These are phyloP conservation scores for Trissoscelio sp. DNA, from an alignment of 2,888 invertebrate species.

Conservation along the genomic window DNA sequence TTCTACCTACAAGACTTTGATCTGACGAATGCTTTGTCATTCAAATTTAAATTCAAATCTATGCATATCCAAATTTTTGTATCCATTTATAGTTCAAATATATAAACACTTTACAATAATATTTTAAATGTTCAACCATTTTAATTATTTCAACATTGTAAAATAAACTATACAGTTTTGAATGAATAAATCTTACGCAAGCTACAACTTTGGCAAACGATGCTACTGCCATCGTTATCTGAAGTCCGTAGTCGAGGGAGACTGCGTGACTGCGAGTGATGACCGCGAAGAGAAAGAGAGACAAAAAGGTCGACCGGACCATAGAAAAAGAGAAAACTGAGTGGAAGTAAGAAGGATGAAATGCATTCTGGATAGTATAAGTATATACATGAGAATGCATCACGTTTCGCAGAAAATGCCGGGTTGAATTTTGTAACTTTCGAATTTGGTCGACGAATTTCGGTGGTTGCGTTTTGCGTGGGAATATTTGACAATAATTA, in stretches of 20 bases:
- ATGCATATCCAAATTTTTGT: no score
- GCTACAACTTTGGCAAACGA: no score
- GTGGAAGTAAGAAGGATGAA: conserved; percentile 31
- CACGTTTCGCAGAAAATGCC: conserved; percentile 22
- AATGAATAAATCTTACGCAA: no score
- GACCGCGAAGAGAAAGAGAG: conserved; percentile 58
- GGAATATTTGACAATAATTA: conserved; percentile 2
- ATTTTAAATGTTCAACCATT: no score
- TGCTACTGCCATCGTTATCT: conserved; percentile 46
- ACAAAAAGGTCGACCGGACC: not conserved
- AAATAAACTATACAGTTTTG: no score
- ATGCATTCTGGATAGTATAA: conserved; percentile 29
- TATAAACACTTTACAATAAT: no score
- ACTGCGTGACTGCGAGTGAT: conserved; percentile 72
- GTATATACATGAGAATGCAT: conserved; percentile 18
- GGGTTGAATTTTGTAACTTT: conserved; percentile 10
- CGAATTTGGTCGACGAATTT: conserved; percentile 4
- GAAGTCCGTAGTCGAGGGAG: conserved; percentile 67
- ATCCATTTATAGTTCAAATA: no score
- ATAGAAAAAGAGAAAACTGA: conserved; percentile 35
- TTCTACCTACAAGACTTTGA: no score
- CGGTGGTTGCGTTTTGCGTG: not conserved
- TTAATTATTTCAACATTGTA: no score
- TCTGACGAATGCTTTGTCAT: no score
- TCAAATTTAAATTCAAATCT: no score